Base-by-base conservation (phyloP, 2,113 vertebrate species). In the Platichthys stellatus region DNA sequence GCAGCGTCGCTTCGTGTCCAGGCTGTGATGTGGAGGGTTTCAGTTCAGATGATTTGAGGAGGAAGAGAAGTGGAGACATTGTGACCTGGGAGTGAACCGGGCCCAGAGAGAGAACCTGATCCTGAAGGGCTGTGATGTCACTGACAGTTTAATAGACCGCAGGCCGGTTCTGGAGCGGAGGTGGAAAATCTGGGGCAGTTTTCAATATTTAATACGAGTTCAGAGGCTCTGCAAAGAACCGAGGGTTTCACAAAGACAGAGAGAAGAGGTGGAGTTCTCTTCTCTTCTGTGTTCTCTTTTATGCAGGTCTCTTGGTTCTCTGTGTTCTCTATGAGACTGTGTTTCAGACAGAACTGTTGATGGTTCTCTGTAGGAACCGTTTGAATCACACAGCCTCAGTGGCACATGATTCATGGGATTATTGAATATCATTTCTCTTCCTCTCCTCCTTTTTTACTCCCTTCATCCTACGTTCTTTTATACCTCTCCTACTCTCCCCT, bases 171-270 rank as follows among this genome's bases (percentile, higher is more conserved):
- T n/a, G 84, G 78, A 64, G 72, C 58, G 4, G 76, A 74, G 77
- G 53, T 86, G 92, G 87, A 91, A 93, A 92, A 58, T 86, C 67
- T 81, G 70, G 51, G 53, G 60, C 83, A 73, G 84, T n/a, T 47
- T 62, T 63, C 63, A 78, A 13, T 57, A 60, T 81, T 73, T 60
- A 69, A 62, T 69, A n/a, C 12, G 31, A 53, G 64, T 21, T 72
- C 69, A 77, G 31, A 13, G 2, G 26, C n/a, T 10, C 26, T 31
- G 56, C 4, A 21, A 21, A 51, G 2, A 73, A 58, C 0, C 45
- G 13, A 61, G 8, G 0, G 69, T 63, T 58, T 56, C 14, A 63
- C 40, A 38, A 58, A 20, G 28, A 64, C 58, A 1, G 49, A 63
- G 26, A 54, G 60, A 38, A 38, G 35, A 10, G 35, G 35, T 38